phyloP scores from a whole-genome alignment of 1,140 invertebrate genomes.

The Sitobion miscanthi region DNA sequence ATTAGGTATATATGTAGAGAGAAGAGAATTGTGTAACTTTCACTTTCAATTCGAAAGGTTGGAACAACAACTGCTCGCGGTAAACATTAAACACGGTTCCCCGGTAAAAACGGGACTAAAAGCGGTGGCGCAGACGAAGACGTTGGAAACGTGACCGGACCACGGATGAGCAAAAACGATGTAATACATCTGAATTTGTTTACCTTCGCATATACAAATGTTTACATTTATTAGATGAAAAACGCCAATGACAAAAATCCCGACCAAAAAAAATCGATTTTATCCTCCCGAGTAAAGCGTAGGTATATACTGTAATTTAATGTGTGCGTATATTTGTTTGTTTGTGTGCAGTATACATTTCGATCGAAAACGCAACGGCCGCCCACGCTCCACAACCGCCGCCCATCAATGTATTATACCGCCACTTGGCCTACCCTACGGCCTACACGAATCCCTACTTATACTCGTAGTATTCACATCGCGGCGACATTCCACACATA shows the following conservation, averaged over 20 bases:
- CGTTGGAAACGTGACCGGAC: not conserved
- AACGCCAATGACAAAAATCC: not conserved
- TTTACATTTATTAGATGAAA: not conserved
- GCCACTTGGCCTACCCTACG: not conserved
- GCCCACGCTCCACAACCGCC: not conserved
- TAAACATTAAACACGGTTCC: not conserved
- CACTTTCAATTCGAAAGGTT: slow-evolving; percentile 30
- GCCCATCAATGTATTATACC: not conserved
- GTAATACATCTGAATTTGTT: not conserved
- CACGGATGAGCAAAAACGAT: not conserved
- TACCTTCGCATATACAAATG: not conserved
- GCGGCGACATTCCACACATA: not conserved
- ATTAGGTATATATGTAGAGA: not conserved
- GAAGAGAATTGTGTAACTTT: not conserved
- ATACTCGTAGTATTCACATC: not conserved
- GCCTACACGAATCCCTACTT: not conserved
- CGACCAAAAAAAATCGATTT: not conserved
- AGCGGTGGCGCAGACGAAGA: not conserved
- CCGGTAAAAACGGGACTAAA: not conserved
- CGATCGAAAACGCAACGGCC: slow-evolving; percentile 10
- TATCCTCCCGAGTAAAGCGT: not conserved
- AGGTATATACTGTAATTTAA: not conserved
- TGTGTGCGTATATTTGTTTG: not conserved
- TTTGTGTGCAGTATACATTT: not conserved
- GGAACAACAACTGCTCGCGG: not conserved